Evolutionary conservation across 2,888 invertebrate genomes (phyloP).

Genomic region (Salpingus planirostris): DNA sequence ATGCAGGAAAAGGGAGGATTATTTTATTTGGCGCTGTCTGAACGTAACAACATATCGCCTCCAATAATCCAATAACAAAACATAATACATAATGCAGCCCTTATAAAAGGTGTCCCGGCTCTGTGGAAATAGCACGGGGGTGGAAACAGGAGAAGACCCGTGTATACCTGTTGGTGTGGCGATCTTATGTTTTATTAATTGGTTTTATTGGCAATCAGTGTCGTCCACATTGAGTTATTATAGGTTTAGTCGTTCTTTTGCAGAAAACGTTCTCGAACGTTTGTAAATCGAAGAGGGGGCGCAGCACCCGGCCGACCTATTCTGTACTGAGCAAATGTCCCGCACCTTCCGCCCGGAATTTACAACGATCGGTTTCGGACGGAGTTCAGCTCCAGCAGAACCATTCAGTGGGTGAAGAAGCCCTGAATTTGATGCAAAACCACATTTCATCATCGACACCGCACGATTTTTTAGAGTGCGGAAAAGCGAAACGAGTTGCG

Average conservation of each 20-base stretch:
- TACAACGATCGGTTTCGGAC: constrained; percentile 22
- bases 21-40: too few species aligned
- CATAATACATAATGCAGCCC: too few species aligned
- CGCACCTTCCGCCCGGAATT: constrained; percentile 13
- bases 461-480: background rate
- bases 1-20: too few species aligned
- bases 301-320: constrained; percentile 13
- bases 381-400: constrained; percentile 18
- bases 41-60: too few species aligned
- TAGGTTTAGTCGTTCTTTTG: too few species aligned
- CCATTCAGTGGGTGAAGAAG: constrained; percentile 4
- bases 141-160: too few species aligned
- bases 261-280: constrained; percentile 25
- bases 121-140: too few species aligned
- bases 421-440: constrained; percentile 1
- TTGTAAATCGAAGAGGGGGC: constrained; percentile 15
- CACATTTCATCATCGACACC: background rate
- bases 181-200: too few species aligned
- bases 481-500: background rate
- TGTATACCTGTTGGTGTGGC: too few species aligned
- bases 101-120: too few species aligned
- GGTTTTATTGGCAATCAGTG: background rate
- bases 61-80: too few species aligned
- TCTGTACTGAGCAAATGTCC: constrained; percentile 7
- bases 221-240: too few species aligned